Evolutionary conservation across 2,797 vertebrate genomes (phyloP).

Genomic region (Nasua narica): DNA sequence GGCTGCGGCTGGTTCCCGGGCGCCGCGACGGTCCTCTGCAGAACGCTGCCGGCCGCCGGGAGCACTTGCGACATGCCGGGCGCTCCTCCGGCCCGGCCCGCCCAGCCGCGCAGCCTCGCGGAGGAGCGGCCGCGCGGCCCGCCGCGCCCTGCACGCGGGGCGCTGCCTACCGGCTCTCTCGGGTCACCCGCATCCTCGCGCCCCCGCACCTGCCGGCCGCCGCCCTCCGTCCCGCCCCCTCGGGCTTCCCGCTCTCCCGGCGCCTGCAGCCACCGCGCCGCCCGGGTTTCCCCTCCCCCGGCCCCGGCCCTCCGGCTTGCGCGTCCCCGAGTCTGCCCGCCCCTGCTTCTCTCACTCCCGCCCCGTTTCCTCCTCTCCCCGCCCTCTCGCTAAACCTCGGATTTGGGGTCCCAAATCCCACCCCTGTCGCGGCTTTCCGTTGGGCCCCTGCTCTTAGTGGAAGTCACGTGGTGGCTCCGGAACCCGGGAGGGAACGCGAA

Average conservation of each 20-base stretch:
- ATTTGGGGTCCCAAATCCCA: constrained; percentile 50
- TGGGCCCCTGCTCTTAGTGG: constrained; percentile 45
- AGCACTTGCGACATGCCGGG: constrained; percentile 80
- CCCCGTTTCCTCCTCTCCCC: not conserved
- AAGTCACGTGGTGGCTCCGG: constrained; percentile 80
- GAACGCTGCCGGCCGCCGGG: constrained; percentile 65
- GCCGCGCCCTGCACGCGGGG: constrained; percentile 43
- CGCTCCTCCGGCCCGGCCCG: constrained; percentile 41
- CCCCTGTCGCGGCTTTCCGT: constrained; percentile 14
- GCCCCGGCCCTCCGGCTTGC: not conserved
- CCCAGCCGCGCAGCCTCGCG: constrained; percentile 45
- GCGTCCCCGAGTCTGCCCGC: not conserved
- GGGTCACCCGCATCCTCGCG: not conserved
- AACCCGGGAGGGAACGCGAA: constrained; percentile 55
- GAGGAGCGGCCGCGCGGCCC: constrained; percentile 47
- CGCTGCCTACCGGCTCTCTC: not conserved
- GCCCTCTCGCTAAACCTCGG: constrained; percentile 20
- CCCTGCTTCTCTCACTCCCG: not conserved
- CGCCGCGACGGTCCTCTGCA: constrained; percentile 68
- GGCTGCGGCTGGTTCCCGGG: constrained; percentile 65
- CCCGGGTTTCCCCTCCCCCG: not conserved
- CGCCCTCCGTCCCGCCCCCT: not conserved
- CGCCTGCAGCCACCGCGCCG: rapidly evolving
- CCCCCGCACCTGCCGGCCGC: constrained; percentile 30
- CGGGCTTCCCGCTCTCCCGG: not conserved